Percentiles rank a stretch among this genome's conserved stretches.
Conservation (phyloP, 2,797 vertebrate species). For the Taeniopygia guttata region DNA sequence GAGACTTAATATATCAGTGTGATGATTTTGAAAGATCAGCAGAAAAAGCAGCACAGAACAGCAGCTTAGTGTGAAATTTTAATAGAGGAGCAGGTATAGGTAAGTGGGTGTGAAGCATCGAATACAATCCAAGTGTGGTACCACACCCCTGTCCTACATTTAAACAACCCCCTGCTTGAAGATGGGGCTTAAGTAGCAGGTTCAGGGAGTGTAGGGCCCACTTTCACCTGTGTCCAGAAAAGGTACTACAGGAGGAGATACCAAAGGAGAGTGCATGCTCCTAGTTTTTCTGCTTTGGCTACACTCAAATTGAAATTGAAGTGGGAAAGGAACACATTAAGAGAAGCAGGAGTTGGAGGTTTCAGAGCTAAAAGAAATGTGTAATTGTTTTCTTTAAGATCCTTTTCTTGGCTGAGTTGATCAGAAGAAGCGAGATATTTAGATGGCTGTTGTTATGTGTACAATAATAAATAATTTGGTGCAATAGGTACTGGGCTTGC, state of each 20-base stretch:
- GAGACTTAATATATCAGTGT: background rate
- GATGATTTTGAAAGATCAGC: background rate
- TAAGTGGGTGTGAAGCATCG: rapidly evolving
- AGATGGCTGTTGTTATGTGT: background rate
- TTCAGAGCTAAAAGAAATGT: background rate
- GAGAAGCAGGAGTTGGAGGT: background rate
- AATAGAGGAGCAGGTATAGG: background rate
- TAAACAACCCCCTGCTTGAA: background rate
- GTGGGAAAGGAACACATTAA: background rate
- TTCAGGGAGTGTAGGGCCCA: background rate
- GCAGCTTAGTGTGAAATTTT: background rate
- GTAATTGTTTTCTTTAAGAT: background rate
- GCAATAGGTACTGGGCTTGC: background rate
- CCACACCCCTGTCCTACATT: background rate
- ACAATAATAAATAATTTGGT: background rate
- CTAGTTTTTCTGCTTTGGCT: background rate
- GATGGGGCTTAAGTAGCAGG: background rate
- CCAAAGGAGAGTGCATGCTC: background rate
- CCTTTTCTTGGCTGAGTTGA: background rate
- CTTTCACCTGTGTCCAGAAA: background rate
- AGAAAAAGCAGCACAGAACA: background rate
- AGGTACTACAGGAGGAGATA: too few relatives aligned
- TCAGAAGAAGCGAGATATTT: background rate
- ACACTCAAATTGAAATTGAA: background rate
- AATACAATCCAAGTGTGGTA: background rate